Base-by-base conservation (phyloP, 2,113 vertebrate species). In the Calidris pygmaea region DNA sequence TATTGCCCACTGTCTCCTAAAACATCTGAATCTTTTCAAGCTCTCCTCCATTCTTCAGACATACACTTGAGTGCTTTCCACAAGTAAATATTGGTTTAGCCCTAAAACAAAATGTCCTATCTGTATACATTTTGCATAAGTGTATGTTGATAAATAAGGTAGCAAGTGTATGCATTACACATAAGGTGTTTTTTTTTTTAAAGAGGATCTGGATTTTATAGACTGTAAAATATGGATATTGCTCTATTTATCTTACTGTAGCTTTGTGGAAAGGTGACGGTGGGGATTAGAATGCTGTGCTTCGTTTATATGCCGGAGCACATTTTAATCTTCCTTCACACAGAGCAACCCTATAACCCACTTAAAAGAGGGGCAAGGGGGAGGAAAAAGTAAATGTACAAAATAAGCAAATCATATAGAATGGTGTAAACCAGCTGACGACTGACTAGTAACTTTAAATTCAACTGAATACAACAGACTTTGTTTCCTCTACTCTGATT, bases 211-310 rank as follows among this genome's bases (percentile, higher is more conserved):
- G 93, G 92, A 91, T 97, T 98, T 98, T 98, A 98, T 97, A 98
- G 97, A 97, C 96, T 98, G 96, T 98, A 98, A 98, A 98, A 97
- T 98, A 98, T 96, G 93, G 81, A 96, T 98, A 98, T 98, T 97
- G 96, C 96, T 97, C 96, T 97, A 98, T 98, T 97, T 98, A 98
- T 98, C 98, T 98, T 98, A 97, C 98, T 98, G 91, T 97, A 97
- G 84, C 73, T 98, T 96, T 45, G 1, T 93, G 91, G 94, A 97
- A 97, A 98, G 94, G 88, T 97, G 97, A 95, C 53, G 65, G 94
- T 93, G 55, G 41, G 79, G 93, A 97, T 97, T 98, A 96, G 94
- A 97, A 97, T 95, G 78, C 37, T 94, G 83, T 86, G 90, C 73
- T 82, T 95, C 78, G 71, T 93, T 92, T 78, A 80, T 72, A 78